Base-by-base conservation (phyloP, 1,140 invertebrate genomes). In the Magallana ariakensis region DNA sequence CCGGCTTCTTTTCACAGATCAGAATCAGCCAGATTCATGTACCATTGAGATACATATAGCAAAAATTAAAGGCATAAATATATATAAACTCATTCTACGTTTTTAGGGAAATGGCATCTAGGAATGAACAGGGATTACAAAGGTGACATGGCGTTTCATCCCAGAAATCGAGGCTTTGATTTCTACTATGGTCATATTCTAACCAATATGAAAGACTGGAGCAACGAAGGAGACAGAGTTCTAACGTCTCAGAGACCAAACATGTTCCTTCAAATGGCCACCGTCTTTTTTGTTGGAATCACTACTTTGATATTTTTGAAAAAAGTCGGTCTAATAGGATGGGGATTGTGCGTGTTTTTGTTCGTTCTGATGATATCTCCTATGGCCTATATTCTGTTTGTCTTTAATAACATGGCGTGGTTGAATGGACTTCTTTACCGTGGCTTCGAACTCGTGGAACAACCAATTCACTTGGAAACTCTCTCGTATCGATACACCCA, bases 31-130 rank as follows among this genome's bases (percentile, higher is more conserved):
- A 46, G 33, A 46, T 46, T 46, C 33, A 0, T 46, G 33, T 2
- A 46, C 0, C 33, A 46, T 46, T 46, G 3, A 46, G 3, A 46
- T 46, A 46, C 33, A 5, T 46, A 5, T 46, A 46, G 33, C 33
- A 46, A 46, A 46, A 46, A n/a, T n/a, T n/a, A n/a, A n/a, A n/a
- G n/a, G n/a, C n/a, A n/a, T n/a, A n/a, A n/a, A 46, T 46, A 46
- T 81, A 53, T 54, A 1, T 53, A 16, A 9, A 55, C 53, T 16
- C 6, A 15, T 19, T 85, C n/a, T 75, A 19, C 9, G 54, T 90
- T 90, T n/a, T 46, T 81, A 92, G 94, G 94, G 0, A 95, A 95
- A 93, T 95, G 95, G 95, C 95, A 95, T 87, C 85, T 94, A 33
- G 95, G 95, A 0, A 88, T 93, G 81, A 91, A 93, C 60, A 88